These are phyloP conservation scores for Sander vitreus DNA, from an alignment of 2,113 vertebrate species.

Conservation along the genomic window DNA sequence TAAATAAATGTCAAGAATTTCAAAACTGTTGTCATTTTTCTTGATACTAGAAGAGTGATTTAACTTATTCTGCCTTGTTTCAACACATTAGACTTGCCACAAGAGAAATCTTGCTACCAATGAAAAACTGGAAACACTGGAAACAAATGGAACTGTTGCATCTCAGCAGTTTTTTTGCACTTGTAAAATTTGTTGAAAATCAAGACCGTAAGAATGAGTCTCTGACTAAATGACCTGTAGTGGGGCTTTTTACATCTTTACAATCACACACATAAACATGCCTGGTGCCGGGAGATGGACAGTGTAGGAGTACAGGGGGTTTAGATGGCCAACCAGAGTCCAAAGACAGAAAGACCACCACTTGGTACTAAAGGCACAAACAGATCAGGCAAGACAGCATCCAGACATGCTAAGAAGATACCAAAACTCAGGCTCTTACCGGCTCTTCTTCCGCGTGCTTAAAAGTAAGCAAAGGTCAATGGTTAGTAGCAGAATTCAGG, in stretches of 20 bases:
- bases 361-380: constrained; percentile 8
- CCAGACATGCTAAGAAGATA: constrained; percentile 50
- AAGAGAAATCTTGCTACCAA: not conserved
- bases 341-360: not conserved
- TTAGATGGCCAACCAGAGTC: not conserved
- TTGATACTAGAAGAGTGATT: not conserved
- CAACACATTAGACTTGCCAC: not conserved
- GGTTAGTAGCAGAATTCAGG: constrained; percentile 76
- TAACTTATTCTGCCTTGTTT: not conserved
- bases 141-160: not conserved
- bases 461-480: constrained; percentile 87
- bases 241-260: not conserved
- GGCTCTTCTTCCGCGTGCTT: constrained; percentile 96
- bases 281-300: not conserved
- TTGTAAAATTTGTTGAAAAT: not conserved
- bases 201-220: not conserved
- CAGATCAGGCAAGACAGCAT: constrained; percentile 62
- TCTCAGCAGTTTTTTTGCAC: not conserved
- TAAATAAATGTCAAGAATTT: not conserved
- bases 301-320: not conserved
- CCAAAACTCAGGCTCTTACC: constrained; percentile 87
- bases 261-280: constrained; percentile 21
- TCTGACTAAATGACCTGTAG: not conserved
- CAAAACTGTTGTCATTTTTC: not conserved
- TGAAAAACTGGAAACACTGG: not conserved